phyloP scores from a whole-genome alignment of 2,797 vertebrate genomes.

The Galagoides demidoff region DNA sequence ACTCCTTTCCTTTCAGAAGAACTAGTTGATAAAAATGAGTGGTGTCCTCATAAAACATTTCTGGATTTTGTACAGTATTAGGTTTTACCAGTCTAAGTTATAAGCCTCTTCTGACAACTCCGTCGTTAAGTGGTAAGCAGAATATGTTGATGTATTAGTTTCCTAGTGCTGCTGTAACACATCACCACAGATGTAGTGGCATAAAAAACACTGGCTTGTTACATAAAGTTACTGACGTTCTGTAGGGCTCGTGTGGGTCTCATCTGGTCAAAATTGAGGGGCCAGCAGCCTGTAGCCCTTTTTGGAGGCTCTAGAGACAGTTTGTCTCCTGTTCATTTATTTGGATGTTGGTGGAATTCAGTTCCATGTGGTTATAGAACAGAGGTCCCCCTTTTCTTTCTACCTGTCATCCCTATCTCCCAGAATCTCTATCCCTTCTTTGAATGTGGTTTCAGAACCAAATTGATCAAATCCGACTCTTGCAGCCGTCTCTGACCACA shows the following conservation, averaged over 20 bases:
- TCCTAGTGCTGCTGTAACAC: background rate
- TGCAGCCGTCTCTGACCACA: background rate
- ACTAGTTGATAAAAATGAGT: slow-evolving; percentile 13
- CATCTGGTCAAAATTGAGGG: background rate
- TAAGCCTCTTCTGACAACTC: background rate
- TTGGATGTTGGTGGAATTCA: background rate
- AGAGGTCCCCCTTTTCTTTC: background rate
- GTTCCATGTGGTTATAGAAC: background rate
- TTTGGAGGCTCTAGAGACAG: background rate
- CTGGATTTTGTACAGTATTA: background rate
- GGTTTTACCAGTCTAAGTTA: background rate
- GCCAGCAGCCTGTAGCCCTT: background rate
- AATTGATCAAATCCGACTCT: background rate
- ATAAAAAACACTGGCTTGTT: background rate
- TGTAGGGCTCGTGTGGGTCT: background rate
- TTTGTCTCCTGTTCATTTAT: background rate
- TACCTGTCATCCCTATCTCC: background rate
- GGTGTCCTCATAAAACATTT: background rate
- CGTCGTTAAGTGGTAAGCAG: slow-evolving; percentile 3
- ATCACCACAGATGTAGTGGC: background rate
- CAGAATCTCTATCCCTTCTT: background rate
- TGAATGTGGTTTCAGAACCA: background rate
- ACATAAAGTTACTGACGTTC: background rate
- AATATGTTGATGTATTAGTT: background rate
- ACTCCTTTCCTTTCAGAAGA: background rate